Evolutionary conservation across 2,113 vertebrate genomes (phyloP).

Genomic region (Syrrhaptes paradoxus): DNA sequence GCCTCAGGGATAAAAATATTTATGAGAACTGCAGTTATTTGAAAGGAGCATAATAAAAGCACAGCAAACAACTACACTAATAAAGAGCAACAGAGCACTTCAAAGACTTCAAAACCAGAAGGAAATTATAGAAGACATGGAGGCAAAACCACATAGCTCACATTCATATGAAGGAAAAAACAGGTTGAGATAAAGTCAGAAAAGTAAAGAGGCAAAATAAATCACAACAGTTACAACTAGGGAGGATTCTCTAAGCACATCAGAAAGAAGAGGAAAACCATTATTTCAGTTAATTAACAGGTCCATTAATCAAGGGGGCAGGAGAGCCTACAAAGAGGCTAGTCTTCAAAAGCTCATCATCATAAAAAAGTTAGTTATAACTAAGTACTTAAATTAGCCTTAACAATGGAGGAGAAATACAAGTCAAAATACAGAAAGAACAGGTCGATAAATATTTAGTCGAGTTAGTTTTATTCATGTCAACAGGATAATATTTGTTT

Average conservation of each 20-base stretch:
- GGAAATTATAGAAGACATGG: background rate
- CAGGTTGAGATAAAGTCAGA: background rate
- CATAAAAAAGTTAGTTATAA: background rate
- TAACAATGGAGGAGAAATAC: background rate
- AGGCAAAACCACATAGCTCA: background rate
- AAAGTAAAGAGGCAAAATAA: background rate
- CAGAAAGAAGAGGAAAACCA: background rate
- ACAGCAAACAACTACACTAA: background rate
- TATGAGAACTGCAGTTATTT: background rate
- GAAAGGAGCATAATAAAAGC: background rate
- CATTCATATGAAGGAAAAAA: background rate
- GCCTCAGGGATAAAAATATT: background rate
- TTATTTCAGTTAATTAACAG: slow-evolving; percentile 5
- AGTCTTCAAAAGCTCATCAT: background rate
- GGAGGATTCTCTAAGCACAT: background rate
- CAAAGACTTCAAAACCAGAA: background rate
- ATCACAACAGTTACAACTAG: background rate
- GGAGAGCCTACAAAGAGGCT: background rate
- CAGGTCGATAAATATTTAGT: background rate
- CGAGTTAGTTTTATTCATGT: background rate
- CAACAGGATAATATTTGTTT: background rate
- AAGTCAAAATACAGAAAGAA: slow-evolving; percentile 25
- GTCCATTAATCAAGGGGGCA: background rate
- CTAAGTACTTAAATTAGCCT: background rate
- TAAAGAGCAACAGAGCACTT: background rate